phyloP scores from a whole-genome alignment of 2,797 vertebrate species.

The Moxostoma hubbsi region DNA sequence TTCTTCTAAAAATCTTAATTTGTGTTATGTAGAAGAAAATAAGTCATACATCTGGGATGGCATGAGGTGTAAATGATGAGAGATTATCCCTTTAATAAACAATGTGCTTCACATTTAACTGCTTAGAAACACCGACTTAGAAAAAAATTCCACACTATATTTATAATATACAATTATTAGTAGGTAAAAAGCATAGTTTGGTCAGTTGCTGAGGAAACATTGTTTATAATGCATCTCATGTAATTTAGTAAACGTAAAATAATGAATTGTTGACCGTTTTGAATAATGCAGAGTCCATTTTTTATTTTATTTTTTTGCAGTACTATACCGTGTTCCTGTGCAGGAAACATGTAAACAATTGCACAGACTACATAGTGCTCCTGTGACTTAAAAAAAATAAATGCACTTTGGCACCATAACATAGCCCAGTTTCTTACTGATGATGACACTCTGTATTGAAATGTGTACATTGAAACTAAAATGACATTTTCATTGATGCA shows the following conservation, averaged over 20 bases:
- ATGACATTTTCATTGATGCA: not conserved
- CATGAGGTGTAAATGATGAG: too few relatives aligned
- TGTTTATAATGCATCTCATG: conserved; percentile 2
- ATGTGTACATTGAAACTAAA: not conserved
- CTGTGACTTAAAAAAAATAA: too few relatives aligned
- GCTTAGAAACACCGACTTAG: conserved; percentile 30
- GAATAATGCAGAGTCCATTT: not conserved
- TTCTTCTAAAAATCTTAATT: too few relatives aligned
- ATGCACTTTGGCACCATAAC: too few relatives aligned
- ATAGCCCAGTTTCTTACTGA: too few relatives aligned
- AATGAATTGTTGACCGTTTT: conserved; percentile 13
- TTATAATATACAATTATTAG: not conserved
- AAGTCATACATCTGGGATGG: too few relatives aligned
- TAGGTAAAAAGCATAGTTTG: not conserved
- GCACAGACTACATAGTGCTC: not conserved
- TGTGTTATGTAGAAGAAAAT: too few relatives aligned
- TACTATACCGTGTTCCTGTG: not conserved
- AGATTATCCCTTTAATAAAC: conserved; percentile 6
- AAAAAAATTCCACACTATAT: not conserved
- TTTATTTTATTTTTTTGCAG: not conserved
- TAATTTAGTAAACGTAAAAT: not conserved
- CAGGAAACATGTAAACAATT: not conserved
- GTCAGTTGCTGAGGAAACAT: not conserved
- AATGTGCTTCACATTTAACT: conserved; percentile 45
- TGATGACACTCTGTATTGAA: not conserved